Base-by-base conservation (phyloP, 2,888 invertebrate genomes). In the Sesia apiformis region DNA sequence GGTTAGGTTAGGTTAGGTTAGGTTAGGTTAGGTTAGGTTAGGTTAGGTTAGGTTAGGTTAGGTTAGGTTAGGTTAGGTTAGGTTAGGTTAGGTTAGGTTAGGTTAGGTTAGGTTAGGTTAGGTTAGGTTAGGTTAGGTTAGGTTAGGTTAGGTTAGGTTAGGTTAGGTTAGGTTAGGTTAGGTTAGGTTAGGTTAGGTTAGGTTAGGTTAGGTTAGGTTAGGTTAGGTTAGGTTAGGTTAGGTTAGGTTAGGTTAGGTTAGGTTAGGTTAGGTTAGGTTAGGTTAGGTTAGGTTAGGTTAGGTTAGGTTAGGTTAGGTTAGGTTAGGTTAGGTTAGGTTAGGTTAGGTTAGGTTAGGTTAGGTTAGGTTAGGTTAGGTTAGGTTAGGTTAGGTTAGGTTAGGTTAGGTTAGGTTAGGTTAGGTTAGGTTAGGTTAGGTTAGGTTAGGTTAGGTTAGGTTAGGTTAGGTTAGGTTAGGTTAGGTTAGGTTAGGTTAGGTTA, bases 1-100 rank as follows among this genome's bases (percentile, higher is more conserved):
- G 52, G 52, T 52, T 52, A 52, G 52, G 52, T 52, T 52, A 52
- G 52, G 52, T 52, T 52, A 52, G 52, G 52, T 52, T 52, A 52
- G 52, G 52, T 52, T 52, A 52, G 52, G 52, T 52, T 52, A 52
- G 52, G 52, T 52, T 52, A 52, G 52, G 52, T 52, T 52, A 52
- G 52, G 52, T 52, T 52, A 52, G 52, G 52, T 52, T 52, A 52
- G 52, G 52, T 52, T 52, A 52, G 52, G 52, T 52, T 52, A 52
- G 52, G 52, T 52, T 52, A 52, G 52, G 52, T 52, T 52, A 52
- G 52, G 52, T 52, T 52, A 52, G 52, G 52, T 52, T 52, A 52
- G 52, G 52, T 52, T 52, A 52, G 52, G 52, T 52, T 52, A 52
- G 52, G 52, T 52, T 52, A 52, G 52, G 52, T 52, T 52, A 52